Percentiles rank a stretch among this genome's conserved stretches.
Conservation (phyloP, 2,797 vertebrate species). For the Sebastes hopkinsi region DNA sequence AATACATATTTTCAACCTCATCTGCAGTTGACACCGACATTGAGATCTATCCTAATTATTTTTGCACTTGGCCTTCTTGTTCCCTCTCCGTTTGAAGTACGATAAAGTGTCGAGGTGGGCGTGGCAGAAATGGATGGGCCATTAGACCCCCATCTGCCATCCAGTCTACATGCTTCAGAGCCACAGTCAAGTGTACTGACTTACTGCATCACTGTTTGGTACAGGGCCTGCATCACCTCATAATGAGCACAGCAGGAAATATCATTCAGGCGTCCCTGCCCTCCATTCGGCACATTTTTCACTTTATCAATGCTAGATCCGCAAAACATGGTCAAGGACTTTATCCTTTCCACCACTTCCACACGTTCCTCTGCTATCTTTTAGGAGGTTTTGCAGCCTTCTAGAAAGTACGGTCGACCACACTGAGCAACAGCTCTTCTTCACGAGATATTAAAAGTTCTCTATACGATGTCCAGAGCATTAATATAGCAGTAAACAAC, state of each 20-base stretch:
- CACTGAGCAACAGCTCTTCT: neutral
- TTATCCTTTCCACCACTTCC: neutral
- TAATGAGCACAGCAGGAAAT: neutral
- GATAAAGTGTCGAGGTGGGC: neutral
- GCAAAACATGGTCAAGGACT: neutral
- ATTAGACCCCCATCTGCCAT: constrained; percentile 22
- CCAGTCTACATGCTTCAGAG: neutral
- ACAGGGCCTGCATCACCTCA: neutral
- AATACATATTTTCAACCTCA: neutral
- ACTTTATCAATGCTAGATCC: neutral
- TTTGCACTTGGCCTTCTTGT: neutral
- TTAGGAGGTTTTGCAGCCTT: neutral
- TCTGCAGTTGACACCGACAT: neutral
- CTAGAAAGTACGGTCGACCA: neutral
- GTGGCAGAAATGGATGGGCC: neutral
- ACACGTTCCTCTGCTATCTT: neutral
- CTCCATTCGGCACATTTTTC: neutral
- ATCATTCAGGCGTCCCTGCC: neutral
- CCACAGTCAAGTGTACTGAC: neutral
- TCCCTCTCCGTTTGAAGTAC: neutral
- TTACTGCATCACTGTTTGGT: neutral
- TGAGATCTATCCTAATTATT: neutral
- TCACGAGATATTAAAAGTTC: neutral
- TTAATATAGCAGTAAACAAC: too few relatives aligned
- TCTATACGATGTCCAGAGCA: too few relatives aligned